Conservation (phyloP, 2,888 invertebrate species). For the Drosophila colorata region DNA sequence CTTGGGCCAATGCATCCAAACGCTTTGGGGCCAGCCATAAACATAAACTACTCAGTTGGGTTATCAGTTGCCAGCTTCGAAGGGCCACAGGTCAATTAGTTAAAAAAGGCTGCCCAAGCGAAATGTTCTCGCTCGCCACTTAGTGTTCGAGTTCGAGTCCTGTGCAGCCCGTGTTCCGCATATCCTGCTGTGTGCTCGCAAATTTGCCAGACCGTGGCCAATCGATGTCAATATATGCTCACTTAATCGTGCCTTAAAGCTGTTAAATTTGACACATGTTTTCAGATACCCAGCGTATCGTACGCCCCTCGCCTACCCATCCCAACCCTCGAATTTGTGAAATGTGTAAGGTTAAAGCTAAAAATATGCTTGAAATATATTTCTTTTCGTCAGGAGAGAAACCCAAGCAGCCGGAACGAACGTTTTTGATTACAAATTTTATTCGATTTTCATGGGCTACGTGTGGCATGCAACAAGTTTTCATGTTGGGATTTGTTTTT, state of each 20-base stretch:
- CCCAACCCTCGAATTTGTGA: conserved; percentile 1
- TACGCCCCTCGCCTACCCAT: not conserved
- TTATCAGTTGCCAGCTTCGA: no score
- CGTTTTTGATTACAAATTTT: conserved; percentile 39
- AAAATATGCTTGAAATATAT: conserved; percentile 47
- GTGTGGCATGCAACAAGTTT: conserved; percentile 50
- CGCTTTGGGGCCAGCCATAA: conserved; percentile 34
- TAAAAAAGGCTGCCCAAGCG: conserved; percentile 59
- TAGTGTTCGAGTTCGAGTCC: conserved; percentile 10
- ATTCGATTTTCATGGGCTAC: conserved; percentile 33
- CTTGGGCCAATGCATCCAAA: conserved; percentile 48
- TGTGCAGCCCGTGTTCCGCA: conserved; percentile 18
- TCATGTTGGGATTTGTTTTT: not conserved
- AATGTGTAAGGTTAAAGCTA: conserved; percentile 65
- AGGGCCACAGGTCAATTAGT: conserved; percentile 74
- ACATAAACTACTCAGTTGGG: conserved; percentile 34
- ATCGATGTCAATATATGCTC: conserved; percentile 58
- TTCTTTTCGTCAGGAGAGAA: not conserved
- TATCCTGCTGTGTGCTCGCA: conserved; percentile 38
- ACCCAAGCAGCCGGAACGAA: not conserved
- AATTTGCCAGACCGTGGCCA: conserved; percentile 40
- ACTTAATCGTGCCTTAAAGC: conserved; percentile 69
- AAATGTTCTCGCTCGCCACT: conserved; percentile 22
- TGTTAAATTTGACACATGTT: conserved; percentile 52
- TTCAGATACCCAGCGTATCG: not conserved